phyloP scores from a whole-genome alignment of 2,888 invertebrate genomes.

The Drosophila limbata region DNA sequence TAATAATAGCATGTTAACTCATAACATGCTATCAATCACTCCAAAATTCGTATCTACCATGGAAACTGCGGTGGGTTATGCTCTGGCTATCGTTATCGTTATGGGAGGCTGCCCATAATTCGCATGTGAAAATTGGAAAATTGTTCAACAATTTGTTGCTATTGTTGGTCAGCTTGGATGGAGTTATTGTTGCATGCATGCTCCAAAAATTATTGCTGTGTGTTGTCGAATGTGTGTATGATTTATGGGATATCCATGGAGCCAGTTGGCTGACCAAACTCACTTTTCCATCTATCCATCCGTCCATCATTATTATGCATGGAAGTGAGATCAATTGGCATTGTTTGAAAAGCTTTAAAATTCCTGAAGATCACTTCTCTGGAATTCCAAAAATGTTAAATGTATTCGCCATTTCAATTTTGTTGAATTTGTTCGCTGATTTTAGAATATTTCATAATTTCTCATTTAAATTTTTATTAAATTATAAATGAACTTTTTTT shows the following conservation, averaged over 20 bases:
- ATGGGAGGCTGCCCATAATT: constrained; percentile 61
- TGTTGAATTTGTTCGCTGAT: too few relatives aligned
- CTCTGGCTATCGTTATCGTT: constrained; percentile 31
- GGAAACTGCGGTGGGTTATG: constrained; percentile 56
- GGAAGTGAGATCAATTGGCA: constrained; percentile 16
- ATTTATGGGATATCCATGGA: constrained; percentile 56
- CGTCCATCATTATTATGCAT: constrained; percentile 34
- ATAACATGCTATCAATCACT: constrained; percentile 83
- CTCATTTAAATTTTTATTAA: too few relatives aligned
- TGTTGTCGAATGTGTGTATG: constrained; percentile 25
- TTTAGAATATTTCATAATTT: too few relatives aligned
- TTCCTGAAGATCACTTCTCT: not conserved
- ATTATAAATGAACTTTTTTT: too few relatives aligned
- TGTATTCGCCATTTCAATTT: too few relatives aligned
- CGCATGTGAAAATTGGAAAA: constrained; percentile 82
- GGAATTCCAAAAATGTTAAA: not conserved
- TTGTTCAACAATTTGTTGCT: constrained; percentile 51
- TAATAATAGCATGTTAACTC: constrained; percentile 81
- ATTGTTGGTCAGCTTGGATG: constrained; percentile 36
- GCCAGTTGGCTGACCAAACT: constrained; percentile 48
- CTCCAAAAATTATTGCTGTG: constrained; percentile 44
- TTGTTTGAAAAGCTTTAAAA: constrained; percentile 5
- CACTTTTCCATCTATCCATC: constrained; percentile 33
- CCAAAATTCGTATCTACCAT: constrained; percentile 60
- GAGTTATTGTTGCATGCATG: constrained; percentile 67